Evolutionary conservation across 2,113 vertebrate species (phyloP), one percentile per base, ranked within the genome.

Genomic region (Budorcas taxicolor): DNA sequence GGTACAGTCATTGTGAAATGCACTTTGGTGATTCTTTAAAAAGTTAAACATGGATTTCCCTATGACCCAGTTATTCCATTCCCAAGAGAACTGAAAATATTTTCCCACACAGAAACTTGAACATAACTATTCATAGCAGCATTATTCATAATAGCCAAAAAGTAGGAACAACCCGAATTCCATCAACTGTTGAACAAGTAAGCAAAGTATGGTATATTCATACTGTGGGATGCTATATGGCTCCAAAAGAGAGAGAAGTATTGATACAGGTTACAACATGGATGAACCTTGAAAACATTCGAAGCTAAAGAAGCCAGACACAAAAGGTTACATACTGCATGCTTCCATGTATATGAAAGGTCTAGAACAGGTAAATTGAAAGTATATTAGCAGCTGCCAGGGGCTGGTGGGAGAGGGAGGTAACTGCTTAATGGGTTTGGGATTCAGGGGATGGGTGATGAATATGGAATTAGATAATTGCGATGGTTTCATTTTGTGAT

Each of bases 371-470:
- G 9, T 57, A 47, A 87, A 33, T 57, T 11, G 36, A 78, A 81
- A 40, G 27, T 4, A 58, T 13, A 58, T 74, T 74, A 60, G 80
- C 17, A 2, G n/a, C 31, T 60, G 43, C 6, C 78, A 33, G 43
- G 36, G 53, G 29, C 27, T 95, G 53, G n/a, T 50, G n/a, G 17
- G 15, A 45, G 15, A 23, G 11, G 13, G 40, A 27, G 33, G 5
- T 23, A n/a, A 60, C 6, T 82, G 8, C 31, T 96, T 57, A 45
- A 55, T 12, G 5, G 12, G 21, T 33, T 43, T 21, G 33, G 16
- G 0, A 6, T 55, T 84, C 14, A 1, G 29, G 0, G 3, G 1
- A 1, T 29, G 4, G 27, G 12, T 87, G 19, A 31, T 12, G 2
- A 84, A 94, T 81, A 80, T 29, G 17, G n/a, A 85, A 45, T 89